Evolutionary conservation across 1,140 invertebrate genomes (phyloP), one percentile per base, ranked within the genome.

Genomic region (Drosophila miranda): DNA sequence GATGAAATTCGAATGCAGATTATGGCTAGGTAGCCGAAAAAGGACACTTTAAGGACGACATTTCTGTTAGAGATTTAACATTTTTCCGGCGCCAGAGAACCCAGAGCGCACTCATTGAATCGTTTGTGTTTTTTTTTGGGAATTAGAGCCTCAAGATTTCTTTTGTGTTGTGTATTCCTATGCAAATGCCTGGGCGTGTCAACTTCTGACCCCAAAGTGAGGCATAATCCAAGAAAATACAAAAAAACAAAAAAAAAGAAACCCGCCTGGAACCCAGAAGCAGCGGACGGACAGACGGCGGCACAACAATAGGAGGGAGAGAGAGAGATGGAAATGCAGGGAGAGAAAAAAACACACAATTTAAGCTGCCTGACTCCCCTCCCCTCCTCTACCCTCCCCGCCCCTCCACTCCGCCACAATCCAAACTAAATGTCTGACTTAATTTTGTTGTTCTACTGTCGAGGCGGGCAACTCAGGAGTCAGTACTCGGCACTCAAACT

Each of bases 1-100:
- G 75, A 79, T 83, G 71, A 79, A 83, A 79, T 64, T 68, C 79
- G 84, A 83, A 83, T 86, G 72, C 77, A 73, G 81, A 80, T 83
- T 80, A 73, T 69, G 56, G 61, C 52, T 59, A 68, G 70, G 51
- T 28, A 43, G 51, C n/a, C 8, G 9, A 14, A 23, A 66, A 74
- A 66, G 71, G 70, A 74, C 71, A 74, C 30, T 42, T 75, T 75
- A 78, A 72, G 80, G 82, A 19, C 49, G 38, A 38, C 34, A 55
- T 57, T 72, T 43, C 44, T 44, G 63, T 43, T 50, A 26, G 55
- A 55, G 56, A 13, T 38, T 38, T 38, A 38, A 11, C 34, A 38
- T 11, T 38, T 38, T 13, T 13, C 0, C 34, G 11, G 11, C 34
- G 30, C 9, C 9, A 34, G 0, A 11, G 30, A 34, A 34, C 2